Base-by-base conservation (phyloP, 2,888 invertebrate species). In the Amiota minor region DNA sequence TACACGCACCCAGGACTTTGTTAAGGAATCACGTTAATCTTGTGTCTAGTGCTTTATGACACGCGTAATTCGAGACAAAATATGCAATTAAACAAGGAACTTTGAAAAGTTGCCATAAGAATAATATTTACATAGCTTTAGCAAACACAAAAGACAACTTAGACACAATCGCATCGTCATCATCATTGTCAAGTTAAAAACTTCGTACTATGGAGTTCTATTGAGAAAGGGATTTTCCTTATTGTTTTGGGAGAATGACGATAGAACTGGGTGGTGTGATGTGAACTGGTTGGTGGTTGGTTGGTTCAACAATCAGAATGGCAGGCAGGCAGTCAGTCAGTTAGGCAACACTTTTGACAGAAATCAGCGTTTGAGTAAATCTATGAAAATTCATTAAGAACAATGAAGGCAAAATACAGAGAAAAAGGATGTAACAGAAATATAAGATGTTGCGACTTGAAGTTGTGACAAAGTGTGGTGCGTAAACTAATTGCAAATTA, bases 11-110 rank as follows among this genome's bases (percentile, higher is more conserved):
- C n/a, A 55, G 16, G n/a, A 55, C 3, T 55, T 55, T 18, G 18
- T 14, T n/a, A 14, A 9, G n/a, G 62, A 71, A 53, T 12, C 50
- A 23, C 35, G 16, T 71, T 70, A 79, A 80, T 79, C 78, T 77
- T 77, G 75, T 80, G 75, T 76, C 77, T 75, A 71, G 70, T 85
- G 82, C 77, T 82, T 85, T 83, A 85, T 83, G 83, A 84, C 85
- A 85, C 83, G 83, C 84, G 85, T 83, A 83, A 83, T 83, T 78
- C 85, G 79, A 85, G 76, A 80, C 81, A 84, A 82, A 83, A 83
- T 83, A 85, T 85, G 85, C 85, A 85, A 83, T 83, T 83, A 83
- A 85, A 83, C 83, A 83, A 83, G 85, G 62, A 83, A 85, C 84
- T 85, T 83, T 82, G 84, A 85, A 84, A 84, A 80, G 35, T 35